Base-by-base conservation (phyloP, 2,888 invertebrate species). In the Priocnemis perturbator region DNA sequence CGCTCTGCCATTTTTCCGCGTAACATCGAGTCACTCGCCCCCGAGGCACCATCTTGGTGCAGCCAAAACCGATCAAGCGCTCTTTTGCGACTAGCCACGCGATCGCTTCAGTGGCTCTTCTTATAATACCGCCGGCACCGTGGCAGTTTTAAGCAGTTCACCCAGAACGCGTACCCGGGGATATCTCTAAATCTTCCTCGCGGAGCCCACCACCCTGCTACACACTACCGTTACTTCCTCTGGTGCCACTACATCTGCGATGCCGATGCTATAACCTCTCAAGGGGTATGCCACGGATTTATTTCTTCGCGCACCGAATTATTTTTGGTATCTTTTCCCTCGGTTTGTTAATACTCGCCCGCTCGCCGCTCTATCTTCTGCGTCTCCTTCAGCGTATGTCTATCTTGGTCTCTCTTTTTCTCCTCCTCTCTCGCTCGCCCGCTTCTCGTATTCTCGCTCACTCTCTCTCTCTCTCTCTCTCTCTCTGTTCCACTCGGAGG, bases 291-390 rank as follows among this genome's bases (percentile, higher is more conserved):
- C 82, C 85, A 37, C 76, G 69, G 84, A 86, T 86, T 87, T 87
- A 85, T 87, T 87, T 86, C 87, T 85, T 85, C 86, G 81, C 86
- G 85, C 81, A 84, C 83, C 81, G 85, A 48, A 88, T 88, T 88
- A 88, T 88, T 88, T 88, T 88, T 88, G 88, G 86, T 87, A 85
- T 86, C 88, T 87, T 88, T 88, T 88, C 85, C 81, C 86, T 84
- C 83, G 81, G 84, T 87, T 87, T 86, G 81, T 85, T 87, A 84
- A 86, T 85, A 85, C 85, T 76, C 77, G 69, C 68, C 56, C 69
- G 64, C 21, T 48, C 48, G 2, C 17, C 50, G 50, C 50, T 4
- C 50, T 5, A 17, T 19, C 19, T 50, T 4, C 50, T 3, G 17
- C 50, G 17, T 50, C 50, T 50, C 50, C 50, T 9, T 17, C 11